phyloP scores from a whole-genome alignment of 2,888 invertebrate genomes.

The Unio delphinus region DNA sequence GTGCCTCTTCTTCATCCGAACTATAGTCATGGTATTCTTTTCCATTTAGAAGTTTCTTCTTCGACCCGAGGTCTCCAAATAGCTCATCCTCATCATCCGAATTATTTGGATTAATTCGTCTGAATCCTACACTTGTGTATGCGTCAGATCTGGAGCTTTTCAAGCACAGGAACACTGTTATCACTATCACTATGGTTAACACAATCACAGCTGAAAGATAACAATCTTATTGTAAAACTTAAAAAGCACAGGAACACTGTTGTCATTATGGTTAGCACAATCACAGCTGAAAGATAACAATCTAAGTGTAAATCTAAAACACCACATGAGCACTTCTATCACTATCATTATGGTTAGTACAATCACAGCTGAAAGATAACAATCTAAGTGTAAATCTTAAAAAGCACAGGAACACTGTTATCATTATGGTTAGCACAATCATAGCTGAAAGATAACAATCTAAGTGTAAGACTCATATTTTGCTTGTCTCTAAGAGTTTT shows the following conservation, averaged over 20 bases:
- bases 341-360: slow-evolving; percentile 24
- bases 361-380: slow-evolving; percentile 19
- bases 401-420: slow-evolving; percentile 23
- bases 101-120: slow-evolving; percentile 42
- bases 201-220: slow-evolving; percentile 40
- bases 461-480: neutral
- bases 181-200: slow-evolving; percentile 40
- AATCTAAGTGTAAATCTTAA: slow-evolving; percentile 17
- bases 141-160: slow-evolving; percentile 28
- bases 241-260: slow-evolving; percentile 39
- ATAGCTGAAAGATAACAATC: slow-evolving; percentile 17
- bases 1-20: slow-evolving; percentile 32
- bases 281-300: slow-evolving; percentile 22
- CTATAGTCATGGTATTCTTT: slow-evolving; percentile 41
- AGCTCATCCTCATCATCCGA: slow-evolving; percentile 44
- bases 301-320: slow-evolving; percentile 16
- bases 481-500: no score
- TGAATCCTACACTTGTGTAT: slow-evolving; percentile 47
- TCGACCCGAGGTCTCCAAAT: slow-evolving; percentile 28
- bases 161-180: slow-evolving; percentile 47
- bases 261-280: slow-evolving; percentile 24
- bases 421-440: slow-evolving; percentile 20
- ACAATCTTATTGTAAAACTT: slow-evolving; percentile 19
- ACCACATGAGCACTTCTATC: slow-evolving; percentile 25
- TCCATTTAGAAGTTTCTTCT: slow-evolving; percentile 10